Evolutionary conservation across 2,888 invertebrate genomes (phyloP).

Genomic region (Mythimna ferrago): DNA sequence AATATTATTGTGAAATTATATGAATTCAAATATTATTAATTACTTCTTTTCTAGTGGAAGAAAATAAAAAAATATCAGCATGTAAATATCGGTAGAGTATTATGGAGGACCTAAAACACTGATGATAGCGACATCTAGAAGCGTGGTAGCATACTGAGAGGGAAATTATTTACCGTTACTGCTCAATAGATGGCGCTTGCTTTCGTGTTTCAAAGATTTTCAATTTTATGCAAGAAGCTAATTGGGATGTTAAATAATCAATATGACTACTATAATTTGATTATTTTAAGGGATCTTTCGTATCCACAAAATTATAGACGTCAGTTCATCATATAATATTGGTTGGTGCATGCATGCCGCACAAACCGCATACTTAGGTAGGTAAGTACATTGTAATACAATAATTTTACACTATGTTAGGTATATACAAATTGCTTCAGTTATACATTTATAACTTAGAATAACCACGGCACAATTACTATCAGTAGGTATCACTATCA

Average conservation of each 20-base stretch:
- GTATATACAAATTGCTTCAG: neutral
- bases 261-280: neutral
- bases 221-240: neutral
- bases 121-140: slow-evolving; percentile 21
- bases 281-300: neutral
- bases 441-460: neutral
- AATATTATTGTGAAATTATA: neutral
- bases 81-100: neutral
- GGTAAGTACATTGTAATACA: too few species aligned
- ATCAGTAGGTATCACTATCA: slow-evolving; percentile 14
- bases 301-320: neutral
- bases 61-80: neutral
- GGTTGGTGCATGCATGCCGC: neutral
- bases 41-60: neutral
- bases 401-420: too few species aligned
- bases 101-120: slow-evolving; percentile 38
- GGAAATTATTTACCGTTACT: neutral
- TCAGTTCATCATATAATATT: neutral
- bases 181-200: slow-evolving; percentile 31
- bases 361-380: too few species aligned
- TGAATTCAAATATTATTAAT: neutral
- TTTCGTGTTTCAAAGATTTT: neutral
- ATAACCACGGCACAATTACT: slow-evolving; percentile 1
- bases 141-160: neutral
- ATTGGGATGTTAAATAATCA: neutral